These are phyloP conservation scores for Vespertilio murinus DNA, from an alignment of 2,797 vertebrate species.

Conservation along the genomic window DNA sequence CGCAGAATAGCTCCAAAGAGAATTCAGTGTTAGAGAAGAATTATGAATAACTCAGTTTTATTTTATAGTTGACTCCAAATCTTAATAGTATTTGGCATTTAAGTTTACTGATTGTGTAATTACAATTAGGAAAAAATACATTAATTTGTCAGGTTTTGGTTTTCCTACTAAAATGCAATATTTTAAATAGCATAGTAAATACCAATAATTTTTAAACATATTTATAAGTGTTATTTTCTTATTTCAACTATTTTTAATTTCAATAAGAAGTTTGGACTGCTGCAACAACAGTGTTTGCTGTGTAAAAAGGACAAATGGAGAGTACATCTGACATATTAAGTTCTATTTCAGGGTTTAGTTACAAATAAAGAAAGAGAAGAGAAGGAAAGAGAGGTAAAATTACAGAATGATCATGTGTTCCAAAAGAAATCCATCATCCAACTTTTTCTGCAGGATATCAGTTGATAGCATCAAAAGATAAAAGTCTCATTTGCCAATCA, in stretches of 20 bases:
- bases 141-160: neutral
- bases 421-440: conserved; percentile 58
- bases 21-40: conserved; percentile 70
- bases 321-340: neutral
- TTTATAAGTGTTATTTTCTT: neutral
- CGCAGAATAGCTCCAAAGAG: conserved; percentile 56
- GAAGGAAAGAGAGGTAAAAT: neutral
- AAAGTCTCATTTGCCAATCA: conserved; percentile 70
- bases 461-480: conserved; percentile 64
- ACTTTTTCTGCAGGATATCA: conserved; percentile 28
- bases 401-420: conserved; percentile 15
- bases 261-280: neutral
- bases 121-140: conserved; percentile 45
- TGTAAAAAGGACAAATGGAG: neutral
- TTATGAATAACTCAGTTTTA: conserved; percentile 11
- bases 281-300: neutral
- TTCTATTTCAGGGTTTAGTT: conserved; percentile 35
- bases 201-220: neutral
- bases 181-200: neutral
- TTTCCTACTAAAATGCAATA: neutral
- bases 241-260: conserved; percentile 41
- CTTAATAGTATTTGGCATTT: conserved; percentile 55
- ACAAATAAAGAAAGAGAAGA: neutral
- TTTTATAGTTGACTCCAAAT: conserved; percentile 53
- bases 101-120: conserved; percentile 64